Evolutionary conservation across 2,888 invertebrate species (phyloP).

Genomic region (Tenthredo mesomela): DNA sequence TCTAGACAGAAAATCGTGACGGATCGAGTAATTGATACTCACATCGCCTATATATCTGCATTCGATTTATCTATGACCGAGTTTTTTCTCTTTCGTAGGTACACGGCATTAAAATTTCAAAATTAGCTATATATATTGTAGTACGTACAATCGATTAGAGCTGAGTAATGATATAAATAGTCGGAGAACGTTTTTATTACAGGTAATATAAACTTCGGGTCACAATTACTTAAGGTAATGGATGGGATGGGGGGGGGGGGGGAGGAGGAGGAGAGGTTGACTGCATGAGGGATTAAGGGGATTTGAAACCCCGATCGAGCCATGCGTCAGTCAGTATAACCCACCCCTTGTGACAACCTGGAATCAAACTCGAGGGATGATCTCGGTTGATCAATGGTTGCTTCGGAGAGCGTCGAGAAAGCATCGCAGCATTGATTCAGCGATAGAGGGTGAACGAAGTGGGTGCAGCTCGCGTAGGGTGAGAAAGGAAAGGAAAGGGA

Average conservation of each 20-base stretch:
- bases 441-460: slow-evolving; percentile 13
- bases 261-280: slow-evolving; percentile 58
- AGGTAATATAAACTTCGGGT: slow-evolving; percentile 39
- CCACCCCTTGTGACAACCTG: slow-evolving; percentile 8
- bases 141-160: not conserved
- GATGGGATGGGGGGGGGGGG: slow-evolving; percentile 62
- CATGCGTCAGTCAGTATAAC: slow-evolving; percentile 22
- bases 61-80: not conserved
- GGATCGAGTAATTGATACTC: slow-evolving; percentile 36
- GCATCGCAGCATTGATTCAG: slow-evolving; percentile 14
- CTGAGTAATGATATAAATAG: not conserved
- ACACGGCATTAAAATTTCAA: no score
- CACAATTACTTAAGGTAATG: slow-evolving; percentile 66
- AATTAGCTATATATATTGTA: not conserved
- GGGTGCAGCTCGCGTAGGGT: not conserved
- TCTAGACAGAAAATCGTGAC: slow-evolving; percentile 17
- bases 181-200: not conserved
- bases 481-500: slow-evolving; percentile 9
- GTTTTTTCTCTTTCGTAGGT: no score
- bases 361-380: slow-evolving; percentile 22
- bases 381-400: slow-evolving; percentile 22
- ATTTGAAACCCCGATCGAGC: slow-evolving; percentile 17
- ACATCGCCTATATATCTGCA: slow-evolving; percentile 13
- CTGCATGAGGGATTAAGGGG: slow-evolving; percentile 62
- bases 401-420: not conserved